Evolutionary conservation across 2,797 vertebrate species (phyloP), one percentile per base, ranked within the genome.

Genomic region (Holocentrus rufus): DNA sequence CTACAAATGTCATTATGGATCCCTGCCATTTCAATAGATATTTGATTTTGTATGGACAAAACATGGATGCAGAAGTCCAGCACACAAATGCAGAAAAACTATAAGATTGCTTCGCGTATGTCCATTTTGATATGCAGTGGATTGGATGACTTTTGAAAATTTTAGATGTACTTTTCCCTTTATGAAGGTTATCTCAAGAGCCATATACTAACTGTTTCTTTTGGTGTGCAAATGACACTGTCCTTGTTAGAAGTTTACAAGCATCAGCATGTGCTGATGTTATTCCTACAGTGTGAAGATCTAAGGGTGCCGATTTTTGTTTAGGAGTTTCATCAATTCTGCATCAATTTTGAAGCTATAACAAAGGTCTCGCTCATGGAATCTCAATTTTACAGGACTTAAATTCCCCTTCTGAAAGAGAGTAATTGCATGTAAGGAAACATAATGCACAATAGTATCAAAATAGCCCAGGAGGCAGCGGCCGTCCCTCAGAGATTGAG

Each of bases 1-100:
- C 93, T 92, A 93, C 95, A 95, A 94, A 95, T 95, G 95, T 93
- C 95, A 94, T 95, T 94, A 93, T 88, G 91, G 87, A 93, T 93
- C 93, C 92, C 95, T 93, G 92, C 94, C 94, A 95, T 93, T 94
- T 71, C 92, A 93, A 90, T 90, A 92, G 92, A 94, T 94, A 94
- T 93, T 93, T 92, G 88, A 94, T 91, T 88, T 95, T 93, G 94
- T 94, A 93, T 95, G 94, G 93, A 93, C 92, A 93, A 77, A 79
- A 80, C 65, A 74, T 58, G 62, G 57, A 66, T 50, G 22, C 54
- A 54, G 63, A 58, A 2, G 25, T 39, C 34, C 11, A 20, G 27
- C 18, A 79, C n/a, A 66, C 68, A 68, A 65, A 85, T 20, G 53
- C 23, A 67, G 20, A 65, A 92, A 89, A 92, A 92, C 88, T 89